These are phyloP conservation scores for Phataginus tetradactyla DNA, from an alignment of 2,797 vertebrate species.

Conservation along the genomic window DNA sequence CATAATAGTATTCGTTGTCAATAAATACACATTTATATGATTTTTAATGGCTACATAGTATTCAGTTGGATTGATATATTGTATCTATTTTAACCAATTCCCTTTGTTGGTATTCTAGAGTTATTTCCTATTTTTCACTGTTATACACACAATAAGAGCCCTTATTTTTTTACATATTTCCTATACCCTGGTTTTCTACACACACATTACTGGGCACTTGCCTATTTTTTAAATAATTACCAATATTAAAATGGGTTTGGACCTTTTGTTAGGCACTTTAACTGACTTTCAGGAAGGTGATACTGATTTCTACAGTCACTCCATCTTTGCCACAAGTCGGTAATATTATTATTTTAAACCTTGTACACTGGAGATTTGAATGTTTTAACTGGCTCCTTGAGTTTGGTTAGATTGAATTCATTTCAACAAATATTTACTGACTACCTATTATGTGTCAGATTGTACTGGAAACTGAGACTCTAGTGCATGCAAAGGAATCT, in stretches of 20 bases:
- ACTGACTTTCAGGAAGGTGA: background rate
- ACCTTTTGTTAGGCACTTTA: background rate
- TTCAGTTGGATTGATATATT: background rate
- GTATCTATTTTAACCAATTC: background rate
- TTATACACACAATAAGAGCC: background rate
- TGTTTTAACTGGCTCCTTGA: background rate
- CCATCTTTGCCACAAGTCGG: background rate
- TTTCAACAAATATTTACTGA: constrained; percentile 13
- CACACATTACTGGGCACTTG: background rate
- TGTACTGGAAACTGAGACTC: background rate
- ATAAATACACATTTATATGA: background rate
- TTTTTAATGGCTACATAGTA: background rate
- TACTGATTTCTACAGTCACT: background rate
- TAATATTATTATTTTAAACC: background rate
- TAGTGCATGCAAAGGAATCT: background rate
- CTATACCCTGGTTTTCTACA: background rate
- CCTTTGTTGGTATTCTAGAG: background rate
- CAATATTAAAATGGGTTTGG: background rate
- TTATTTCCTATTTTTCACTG: background rate
- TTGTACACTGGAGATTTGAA: background rate
- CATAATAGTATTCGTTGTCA: background rate
- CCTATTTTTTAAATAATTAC: constrained; percentile 18
- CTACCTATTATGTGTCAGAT: background rate
- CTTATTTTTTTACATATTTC: background rate
- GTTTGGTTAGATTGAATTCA: background rate